Base-by-base conservation (phyloP, 2,888 invertebrate genomes). In the Drosophila peninsularis region DNA sequence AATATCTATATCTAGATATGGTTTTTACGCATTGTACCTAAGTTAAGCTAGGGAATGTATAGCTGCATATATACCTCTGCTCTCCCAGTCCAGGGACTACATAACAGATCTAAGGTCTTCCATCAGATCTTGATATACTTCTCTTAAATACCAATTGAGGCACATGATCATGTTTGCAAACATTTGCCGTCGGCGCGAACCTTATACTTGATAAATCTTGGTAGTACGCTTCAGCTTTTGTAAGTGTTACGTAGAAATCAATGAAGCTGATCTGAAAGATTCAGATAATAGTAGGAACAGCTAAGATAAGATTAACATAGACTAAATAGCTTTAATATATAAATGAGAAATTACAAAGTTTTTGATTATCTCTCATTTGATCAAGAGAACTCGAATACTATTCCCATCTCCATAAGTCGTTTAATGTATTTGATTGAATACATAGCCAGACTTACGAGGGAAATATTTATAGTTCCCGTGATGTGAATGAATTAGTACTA, bases 141-240 rank as follows among this genome's bases (percentile, higher is more conserved):
- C 11, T 11, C 6, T 47, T 30, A 47, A 5, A 10, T 47, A 30
- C 30, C 24, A 14, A 19, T 19, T 11, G 4, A 19, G 11, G 11
- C 5, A 5, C 11, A 4, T n/a, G n/a, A 17, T 13, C 3, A 17
- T 0, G 36, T 11, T 7, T 24, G 3, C 2, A n/a, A 37, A 5
- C 7, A 13, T 53, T 53, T 54, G 41, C 53, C 53, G 53, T 54
- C 53, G 53, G 53, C 30, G 14, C 10, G 10, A 14, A 54, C 3
- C n/a, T 36, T 3, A 1, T 30, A 5, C 17, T 30, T n/a, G 10
- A n/a, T 11, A 30, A 17, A 17, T 47, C 11, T 30, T 11, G n/a
- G n/a, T 10, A n/a, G n/a, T 5, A n/a, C 10, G 5, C 45, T n/a
- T n/a, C 0, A 30, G 7, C 3, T 17, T 5, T 45, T 14, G 21